Percentiles rank a stretch among this genome's conserved stretches.
These are phyloP conservation scores for Rutpela maculata DNA, from an alignment of 2,888 invertebrate species.

Conservation along the genomic window DNA sequence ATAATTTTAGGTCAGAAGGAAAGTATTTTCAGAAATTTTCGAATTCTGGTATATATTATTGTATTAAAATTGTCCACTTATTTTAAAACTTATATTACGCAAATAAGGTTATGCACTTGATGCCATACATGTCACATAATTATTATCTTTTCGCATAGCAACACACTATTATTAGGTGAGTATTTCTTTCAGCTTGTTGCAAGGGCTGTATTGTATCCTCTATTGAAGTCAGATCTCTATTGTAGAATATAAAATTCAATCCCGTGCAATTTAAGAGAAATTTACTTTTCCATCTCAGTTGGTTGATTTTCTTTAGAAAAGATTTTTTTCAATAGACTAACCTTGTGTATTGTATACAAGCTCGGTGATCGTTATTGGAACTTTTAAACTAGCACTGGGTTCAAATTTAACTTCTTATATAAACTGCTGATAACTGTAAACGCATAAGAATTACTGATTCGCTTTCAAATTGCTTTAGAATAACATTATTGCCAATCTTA, in stretches of 20 bases:
- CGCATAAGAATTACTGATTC: too few species aligned
- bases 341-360: background rate
- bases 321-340: conserved; percentile 1
- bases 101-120: too few species aligned
- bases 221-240: conserved; percentile 4
- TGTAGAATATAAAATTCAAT: conserved; percentile 13
- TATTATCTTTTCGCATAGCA: background rate
- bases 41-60: too few species aligned
- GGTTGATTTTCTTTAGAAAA: background rate
- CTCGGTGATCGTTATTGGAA: conserved; percentile 1
- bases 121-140: background rate
- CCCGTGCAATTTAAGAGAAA: conserved; percentile 10
- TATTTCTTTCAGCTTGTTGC: background rate
- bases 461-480: too few species aligned
- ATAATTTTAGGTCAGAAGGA: too few species aligned
- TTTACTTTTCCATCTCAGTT: background rate
- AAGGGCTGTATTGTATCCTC: background rate
- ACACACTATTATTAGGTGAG: background rate
- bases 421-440: too few species aligned
- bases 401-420: too few species aligned
- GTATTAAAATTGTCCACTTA: too few species aligned
- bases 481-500: too few species aligned
- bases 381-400: too few species aligned
- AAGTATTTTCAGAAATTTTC: too few species aligned
- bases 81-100: too few species aligned